Evolutionary conservation across 2,113 vertebrate genomes (phyloP).

Genomic region (Syrmaticus mikado): DNA sequence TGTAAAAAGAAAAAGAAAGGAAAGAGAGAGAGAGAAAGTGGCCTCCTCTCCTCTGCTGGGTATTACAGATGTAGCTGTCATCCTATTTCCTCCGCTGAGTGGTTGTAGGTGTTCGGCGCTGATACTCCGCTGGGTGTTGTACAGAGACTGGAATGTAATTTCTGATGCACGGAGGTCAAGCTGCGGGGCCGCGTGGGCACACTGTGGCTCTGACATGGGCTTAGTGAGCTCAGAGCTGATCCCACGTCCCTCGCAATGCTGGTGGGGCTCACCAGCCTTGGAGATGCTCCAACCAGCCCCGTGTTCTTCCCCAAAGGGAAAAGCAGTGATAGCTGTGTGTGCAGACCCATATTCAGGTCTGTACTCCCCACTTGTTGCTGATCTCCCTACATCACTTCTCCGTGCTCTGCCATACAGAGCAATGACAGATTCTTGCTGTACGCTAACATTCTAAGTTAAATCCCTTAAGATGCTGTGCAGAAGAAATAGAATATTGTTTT

Average conservation of each 20-base stretch:
- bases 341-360: background rate
- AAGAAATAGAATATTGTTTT: conserved; percentile 18
- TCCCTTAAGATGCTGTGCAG: conserved; percentile 21
- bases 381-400: background rate
- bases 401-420: background rate
- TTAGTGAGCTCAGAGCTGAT: background rate
- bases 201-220: background rate
- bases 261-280: too few relatives aligned
- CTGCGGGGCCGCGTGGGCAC: background rate
- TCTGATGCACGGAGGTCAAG: background rate
- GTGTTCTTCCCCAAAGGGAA: accelerated
- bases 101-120: background rate
- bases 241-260: accelerated
- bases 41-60: conserved; percentile 25
- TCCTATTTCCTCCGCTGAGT: background rate
- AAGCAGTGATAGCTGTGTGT: background rate
- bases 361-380: background rate
- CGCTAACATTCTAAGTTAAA: background rate
- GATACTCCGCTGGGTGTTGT: conserved; percentile 3
- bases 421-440: background rate
- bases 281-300: accelerated
- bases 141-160: background rate
- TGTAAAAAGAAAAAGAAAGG: background rate
- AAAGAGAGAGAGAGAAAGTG: background rate
- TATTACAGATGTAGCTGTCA: conserved; percentile 48